Percentiles rank a stretch among this genome's conserved stretches.
These are phyloP conservation scores for Phylloscopus trochilus DNA, from an alignment of 2,113 vertebrate genomes.

Conservation along the genomic window DNA sequence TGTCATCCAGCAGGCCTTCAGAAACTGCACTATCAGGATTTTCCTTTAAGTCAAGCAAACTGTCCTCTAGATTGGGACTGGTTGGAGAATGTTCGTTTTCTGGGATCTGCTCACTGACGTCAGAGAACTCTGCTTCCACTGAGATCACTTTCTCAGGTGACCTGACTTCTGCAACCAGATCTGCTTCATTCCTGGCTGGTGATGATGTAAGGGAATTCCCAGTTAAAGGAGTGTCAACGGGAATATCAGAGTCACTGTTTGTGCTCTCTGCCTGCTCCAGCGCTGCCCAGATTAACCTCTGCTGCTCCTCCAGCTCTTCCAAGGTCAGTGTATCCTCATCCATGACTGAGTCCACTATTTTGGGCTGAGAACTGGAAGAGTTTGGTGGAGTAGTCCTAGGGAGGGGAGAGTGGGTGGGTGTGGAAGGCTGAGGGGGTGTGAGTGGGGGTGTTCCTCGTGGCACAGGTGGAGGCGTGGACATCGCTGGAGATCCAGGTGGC, in stretches of 20 bases:
- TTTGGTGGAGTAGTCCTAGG: conserved; percentile 81
- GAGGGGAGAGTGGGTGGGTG: conserved; percentile 78
- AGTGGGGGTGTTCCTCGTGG: conserved; percentile 85
- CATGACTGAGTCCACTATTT: conserved; percentile 68
- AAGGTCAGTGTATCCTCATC: conserved; percentile 87
- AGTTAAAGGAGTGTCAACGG: conserved; percentile 76
- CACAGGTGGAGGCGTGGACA: conserved; percentile 82
- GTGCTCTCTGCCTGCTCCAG: conserved; percentile 86
- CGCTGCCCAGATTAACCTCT: conserved; percentile 90
- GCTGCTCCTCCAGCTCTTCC: conserved; percentile 95
- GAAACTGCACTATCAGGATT: not conserved
- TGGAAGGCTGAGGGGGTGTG: conserved; percentile 58
- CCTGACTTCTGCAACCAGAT: conserved; percentile 56
- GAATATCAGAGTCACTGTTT: conserved; percentile 85
- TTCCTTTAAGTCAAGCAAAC: not conserved
- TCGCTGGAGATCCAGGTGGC: conserved; percentile 79
- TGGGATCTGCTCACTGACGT: not conserved
- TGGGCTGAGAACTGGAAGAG: conserved; percentile 61
- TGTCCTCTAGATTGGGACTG: not conserved
- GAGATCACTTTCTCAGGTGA: conserved; percentile 7
- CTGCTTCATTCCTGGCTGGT: conserved; percentile 71
- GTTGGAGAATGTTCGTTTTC: not conserved
- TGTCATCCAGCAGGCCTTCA: not conserved
- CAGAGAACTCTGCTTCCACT: not conserved
- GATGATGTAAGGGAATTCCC: conserved; percentile 82